These are phyloP conservation scores for Pygocentrus nattereri DNA, from an alignment of 2,797 vertebrate species.

Conservation along the genomic window DNA sequence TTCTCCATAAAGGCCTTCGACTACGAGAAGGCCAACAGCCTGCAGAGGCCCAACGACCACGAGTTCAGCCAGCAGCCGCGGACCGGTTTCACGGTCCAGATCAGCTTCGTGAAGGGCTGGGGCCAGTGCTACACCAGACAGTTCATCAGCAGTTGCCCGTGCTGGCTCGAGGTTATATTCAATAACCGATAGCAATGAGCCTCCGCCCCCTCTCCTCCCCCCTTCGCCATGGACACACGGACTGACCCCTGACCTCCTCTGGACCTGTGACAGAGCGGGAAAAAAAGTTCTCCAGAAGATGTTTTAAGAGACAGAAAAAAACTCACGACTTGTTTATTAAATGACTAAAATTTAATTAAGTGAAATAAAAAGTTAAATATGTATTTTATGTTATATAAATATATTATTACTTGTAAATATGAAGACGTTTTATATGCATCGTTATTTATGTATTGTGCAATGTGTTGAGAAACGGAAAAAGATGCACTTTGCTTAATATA, in stretches of 20 bases:
- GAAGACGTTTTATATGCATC: conserved; percentile 99
- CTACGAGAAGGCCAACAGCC: conserved; percentile 94
- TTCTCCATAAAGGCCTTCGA: conserved; percentile 99
- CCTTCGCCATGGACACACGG: conserved; percentile 54
- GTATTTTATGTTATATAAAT: conserved; percentile 99
- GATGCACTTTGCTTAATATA: conserved; percentile 99
- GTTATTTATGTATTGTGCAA: conserved; percentile 99
- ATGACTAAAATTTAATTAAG: conserved; percentile 93
- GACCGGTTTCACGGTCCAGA: conserved; percentile 97
- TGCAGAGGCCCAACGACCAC: conserved; percentile 96
- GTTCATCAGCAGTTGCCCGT: conserved; percentile 99
- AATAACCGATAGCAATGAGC: conserved; percentile 89
- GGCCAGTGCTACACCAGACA: conserved; percentile 99
- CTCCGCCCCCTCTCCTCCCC: conserved; percentile 52
- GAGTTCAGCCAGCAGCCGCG: conserved; percentile 97
- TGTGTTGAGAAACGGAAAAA: conserved; percentile 97
- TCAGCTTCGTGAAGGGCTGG: conserved; percentile 99
- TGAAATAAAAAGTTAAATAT: conserved; percentile 86
- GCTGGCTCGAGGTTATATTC: conserved; percentile 98
- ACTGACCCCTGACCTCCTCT: conserved; percentile 59
- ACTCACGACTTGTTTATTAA: conserved; percentile 84
- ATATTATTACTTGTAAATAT: conserved; percentile 99
- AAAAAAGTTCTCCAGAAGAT: conserved; percentile 60
- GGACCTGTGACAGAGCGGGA: conserved; percentile 41
- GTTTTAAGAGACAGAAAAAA: conserved; percentile 68